phyloP scores from a whole-genome alignment of 1,140 invertebrate species.

The Cepaea nemoralis region DNA sequence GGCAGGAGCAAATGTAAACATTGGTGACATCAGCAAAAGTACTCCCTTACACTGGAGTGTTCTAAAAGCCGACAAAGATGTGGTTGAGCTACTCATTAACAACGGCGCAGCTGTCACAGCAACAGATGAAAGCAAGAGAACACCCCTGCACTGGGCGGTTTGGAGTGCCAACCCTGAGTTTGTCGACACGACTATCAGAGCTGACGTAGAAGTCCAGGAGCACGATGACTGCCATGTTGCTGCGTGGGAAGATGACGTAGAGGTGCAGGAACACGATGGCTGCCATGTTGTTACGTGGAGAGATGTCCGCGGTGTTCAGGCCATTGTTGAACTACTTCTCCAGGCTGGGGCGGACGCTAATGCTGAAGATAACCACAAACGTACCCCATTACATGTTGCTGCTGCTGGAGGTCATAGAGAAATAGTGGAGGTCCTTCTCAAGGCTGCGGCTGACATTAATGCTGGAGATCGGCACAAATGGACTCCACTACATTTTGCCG shows the following conservation, averaged over 20 bases:
- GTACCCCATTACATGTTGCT: not conserved
- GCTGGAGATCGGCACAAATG: not conserved
- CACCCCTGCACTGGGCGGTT: not conserved
- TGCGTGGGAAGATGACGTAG: too few species aligned
- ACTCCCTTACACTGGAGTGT: not conserved
- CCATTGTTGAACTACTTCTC: not conserved
- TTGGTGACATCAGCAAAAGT: not conserved
- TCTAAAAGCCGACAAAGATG: not conserved
- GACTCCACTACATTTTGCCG: not conserved
- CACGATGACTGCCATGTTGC: too few species aligned
- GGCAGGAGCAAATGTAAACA: not conserved
- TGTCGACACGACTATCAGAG: too few species aligned
- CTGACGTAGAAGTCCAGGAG: too few species aligned
- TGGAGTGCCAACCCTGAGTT: too few species aligned
- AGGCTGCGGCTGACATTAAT: not conserved
- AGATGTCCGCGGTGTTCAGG: too few species aligned
- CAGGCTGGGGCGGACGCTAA: not conserved
- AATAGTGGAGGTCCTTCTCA: not conserved
- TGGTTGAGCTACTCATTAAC: not conserved
- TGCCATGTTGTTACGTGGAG: too few species aligned
- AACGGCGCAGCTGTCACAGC: not conserved
- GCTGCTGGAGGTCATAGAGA: not conserved
- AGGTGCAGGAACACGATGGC: too few species aligned
- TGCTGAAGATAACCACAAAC: not conserved
- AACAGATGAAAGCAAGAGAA: not conserved